Conservation (phyloP, 2,888 invertebrate genomes). For the Caenorhabditis sp. region DNA sequence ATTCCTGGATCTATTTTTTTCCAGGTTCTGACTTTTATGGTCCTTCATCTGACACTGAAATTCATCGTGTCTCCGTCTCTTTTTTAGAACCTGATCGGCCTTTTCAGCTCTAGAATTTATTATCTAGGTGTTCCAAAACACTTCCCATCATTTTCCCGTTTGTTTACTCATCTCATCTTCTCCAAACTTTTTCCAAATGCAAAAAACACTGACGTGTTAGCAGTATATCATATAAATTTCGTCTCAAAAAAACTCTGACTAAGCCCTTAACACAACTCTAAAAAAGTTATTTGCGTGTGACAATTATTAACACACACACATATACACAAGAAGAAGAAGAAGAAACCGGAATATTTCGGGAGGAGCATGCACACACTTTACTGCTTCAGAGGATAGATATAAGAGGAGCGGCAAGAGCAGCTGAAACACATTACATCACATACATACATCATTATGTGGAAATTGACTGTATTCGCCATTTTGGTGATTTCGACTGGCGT, state of each 20-base stretch:
- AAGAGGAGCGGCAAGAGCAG: background rate
- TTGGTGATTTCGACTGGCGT: background rate
- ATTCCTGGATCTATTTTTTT: too few species aligned
- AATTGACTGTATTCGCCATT: background rate
- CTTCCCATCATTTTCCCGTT: too few species aligned
- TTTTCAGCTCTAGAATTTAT: too few species aligned
- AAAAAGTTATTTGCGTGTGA: constrained; percentile 1
- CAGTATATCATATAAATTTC: background rate
- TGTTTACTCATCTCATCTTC: too few species aligned
- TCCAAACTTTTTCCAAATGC: too few species aligned
- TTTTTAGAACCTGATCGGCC: too few species aligned
- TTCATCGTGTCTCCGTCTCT: too few species aligned
- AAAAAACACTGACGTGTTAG: background rate
- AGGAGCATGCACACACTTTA: background rate
- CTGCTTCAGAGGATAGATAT: background rate
- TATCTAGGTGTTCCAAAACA: too few species aligned
- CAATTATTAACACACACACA: background rate
- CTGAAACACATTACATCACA: background rate
- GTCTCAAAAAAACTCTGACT: background rate
- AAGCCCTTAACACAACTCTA: background rate
- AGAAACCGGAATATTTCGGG: background rate
- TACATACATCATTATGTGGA: background rate
- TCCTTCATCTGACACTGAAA: too few species aligned
- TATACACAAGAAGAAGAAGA: background rate
- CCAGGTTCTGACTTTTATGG: too few species aligned